Base-by-base conservation (phyloP, 2,113 vertebrate species). In the Passer domesticus region DNA sequence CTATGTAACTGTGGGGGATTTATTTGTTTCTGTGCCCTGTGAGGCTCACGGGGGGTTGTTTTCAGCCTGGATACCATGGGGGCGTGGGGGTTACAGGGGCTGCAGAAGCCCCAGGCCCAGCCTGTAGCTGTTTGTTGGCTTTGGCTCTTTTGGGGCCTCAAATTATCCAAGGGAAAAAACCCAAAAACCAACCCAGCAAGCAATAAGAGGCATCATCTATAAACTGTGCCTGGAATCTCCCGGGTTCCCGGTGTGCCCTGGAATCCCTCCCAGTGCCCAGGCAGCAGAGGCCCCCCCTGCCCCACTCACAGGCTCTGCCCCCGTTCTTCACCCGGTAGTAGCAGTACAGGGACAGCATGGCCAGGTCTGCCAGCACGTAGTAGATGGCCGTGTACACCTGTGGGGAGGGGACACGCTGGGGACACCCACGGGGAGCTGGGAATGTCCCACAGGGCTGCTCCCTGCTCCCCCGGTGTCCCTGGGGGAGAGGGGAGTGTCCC, bases 361-460 rank as follows among this genome's bases (percentile, higher is more conserved):
- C 9, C 88, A 99, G 17, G 95, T 99, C 99, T 2, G 99, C 98
- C 10, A 98, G 2, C 47, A 99, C 98, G 0, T 99, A 99, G 95
- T 99, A 99, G 77, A 99, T 43, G 0, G 99, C 99, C 0, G 99
- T 99, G 96, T 99, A 99, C 22, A 97, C 98, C 99, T 99, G 96
- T 0, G 46, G 80, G 79, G 92, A 69, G 90, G 62, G 55, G 35
- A 35, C 1, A 2, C 2, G n/a, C 18, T 20, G 35, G 46, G 52
- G 7, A 67, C 30, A 23, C 2, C 35, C 4, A 1, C 4, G 18
- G 66, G 68, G 44, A 22, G 11, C 20, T 20, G 56, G 55, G 28
- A 56, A 11, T 44, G 3, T 6, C 63, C 83, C 74, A 16, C 39
- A 3, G 64, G 39, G 33, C 22, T 19, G 46, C 19, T 78, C 55